Conservation (phyloP, 2,888 invertebrate genomes). For the Conus canariensis region DNA sequence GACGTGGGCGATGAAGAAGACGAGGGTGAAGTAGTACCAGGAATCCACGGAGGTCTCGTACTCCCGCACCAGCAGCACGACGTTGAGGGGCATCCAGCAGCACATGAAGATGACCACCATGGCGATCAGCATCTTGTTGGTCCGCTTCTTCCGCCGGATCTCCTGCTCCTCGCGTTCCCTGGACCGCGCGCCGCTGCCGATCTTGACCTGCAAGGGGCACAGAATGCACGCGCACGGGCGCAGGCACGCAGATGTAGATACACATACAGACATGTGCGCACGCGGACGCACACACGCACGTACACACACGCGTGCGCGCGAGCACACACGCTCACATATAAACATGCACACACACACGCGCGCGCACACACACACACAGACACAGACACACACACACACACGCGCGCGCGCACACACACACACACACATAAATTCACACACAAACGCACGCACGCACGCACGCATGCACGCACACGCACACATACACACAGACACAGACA, state of each 20-base stretch:
- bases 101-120: conserved; percentile 96
- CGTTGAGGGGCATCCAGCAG: conserved; percentile 91
- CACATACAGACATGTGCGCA: not conserved
- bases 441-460: too few species aligned
- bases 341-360: not conserved
- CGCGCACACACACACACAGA: too few species aligned
- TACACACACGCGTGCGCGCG: not conserved
- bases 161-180: conserved; percentile 94
- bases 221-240: not conserved
- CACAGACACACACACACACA: too few species aligned
- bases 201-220: conserved; percentile 82
- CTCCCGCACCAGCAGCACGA: conserved; percentile 87
- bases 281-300: not conserved
- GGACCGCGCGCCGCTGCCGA: conserved; percentile 84
- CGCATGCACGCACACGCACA: too few species aligned
- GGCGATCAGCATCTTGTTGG: conserved; percentile 97
- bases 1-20: conserved; percentile 93
- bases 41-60: conserved; percentile 79
- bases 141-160: conserved; percentile 91
- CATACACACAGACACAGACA: too few species aligned
- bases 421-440: too few species aligned
- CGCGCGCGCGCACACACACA: too few species aligned
- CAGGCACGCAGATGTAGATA: not conserved
- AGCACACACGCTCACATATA: not conserved
- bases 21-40: conserved; percentile 91